Conservation (phyloP, 2,888 invertebrate species). For the Tromatobia lineatoria region DNA sequence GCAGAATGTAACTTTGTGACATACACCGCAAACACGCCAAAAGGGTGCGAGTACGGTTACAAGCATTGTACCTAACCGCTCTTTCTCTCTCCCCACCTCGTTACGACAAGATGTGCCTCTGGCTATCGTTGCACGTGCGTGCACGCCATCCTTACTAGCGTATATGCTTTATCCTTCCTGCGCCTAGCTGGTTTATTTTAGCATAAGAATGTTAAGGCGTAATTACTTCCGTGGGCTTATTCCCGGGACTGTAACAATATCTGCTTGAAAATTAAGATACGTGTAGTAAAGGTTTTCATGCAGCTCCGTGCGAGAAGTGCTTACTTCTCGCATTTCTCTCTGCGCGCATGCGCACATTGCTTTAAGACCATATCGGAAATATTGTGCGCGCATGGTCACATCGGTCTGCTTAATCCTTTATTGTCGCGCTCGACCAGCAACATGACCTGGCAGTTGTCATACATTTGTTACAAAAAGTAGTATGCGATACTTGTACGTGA, state of each 20-base stretch:
- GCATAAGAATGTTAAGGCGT: slow-evolving; percentile 58
- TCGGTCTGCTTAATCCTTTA: no score
- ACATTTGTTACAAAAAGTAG: no score
- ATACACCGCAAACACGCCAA: slow-evolving; percentile 82
- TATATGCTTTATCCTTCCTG: slow-evolving; percentile 12
- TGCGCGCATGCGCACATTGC: no score
- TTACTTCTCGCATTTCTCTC: no score
- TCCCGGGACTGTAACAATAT: slow-evolving; percentile 12
- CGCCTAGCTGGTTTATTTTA: slow-evolving; percentile 46
- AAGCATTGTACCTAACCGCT: slow-evolving; percentile 82
- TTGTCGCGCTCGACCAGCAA: no score
- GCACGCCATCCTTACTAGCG: slow-evolving; percentile 51
- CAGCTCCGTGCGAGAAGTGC: no score
- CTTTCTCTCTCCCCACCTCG: slow-evolving; percentile 73
- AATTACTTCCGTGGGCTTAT: slow-evolving; percentile 51
- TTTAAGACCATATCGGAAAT: no score
- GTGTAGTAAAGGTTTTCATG: no score
- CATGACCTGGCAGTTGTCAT: no score
- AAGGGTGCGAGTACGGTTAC: slow-evolving; percentile 79
- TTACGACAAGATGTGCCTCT: slow-evolving; percentile 83
- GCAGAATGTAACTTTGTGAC: slow-evolving; percentile 81
- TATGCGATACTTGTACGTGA: no score
- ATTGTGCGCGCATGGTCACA: no score
- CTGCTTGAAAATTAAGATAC: no score
- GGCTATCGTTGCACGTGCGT: slow-evolving; percentile 74